phyloP scores from a whole-genome alignment of 2,888 invertebrate genomes.

The Aporophyla nigra region DNA sequence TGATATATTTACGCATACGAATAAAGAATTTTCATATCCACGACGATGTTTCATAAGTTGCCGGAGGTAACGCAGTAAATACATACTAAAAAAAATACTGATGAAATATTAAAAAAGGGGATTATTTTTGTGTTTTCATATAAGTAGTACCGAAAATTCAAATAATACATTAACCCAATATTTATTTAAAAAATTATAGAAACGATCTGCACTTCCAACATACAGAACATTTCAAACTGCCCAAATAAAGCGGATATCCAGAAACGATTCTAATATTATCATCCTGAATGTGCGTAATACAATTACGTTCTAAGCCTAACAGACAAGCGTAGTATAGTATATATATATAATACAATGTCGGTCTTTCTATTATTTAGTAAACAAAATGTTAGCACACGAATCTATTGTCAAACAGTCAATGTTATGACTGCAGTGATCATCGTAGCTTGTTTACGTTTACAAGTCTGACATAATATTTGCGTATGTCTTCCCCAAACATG shows the following conservation, averaged over 20 bases:
- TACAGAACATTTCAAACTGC: background rate
- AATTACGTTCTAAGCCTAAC: background rate
- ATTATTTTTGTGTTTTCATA: too few relatives aligned
- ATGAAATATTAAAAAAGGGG: too few relatives aligned
- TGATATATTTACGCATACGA: too few relatives aligned
- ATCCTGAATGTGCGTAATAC: background rate
- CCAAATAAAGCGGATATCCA: background rate
- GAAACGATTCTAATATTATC: too few relatives aligned
- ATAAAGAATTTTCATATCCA: too few relatives aligned
- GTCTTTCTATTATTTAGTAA: conserved; percentile 25
- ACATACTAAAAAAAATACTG: too few relatives aligned
- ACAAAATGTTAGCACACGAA: background rate
- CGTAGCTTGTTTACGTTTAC: conserved; percentile 10
- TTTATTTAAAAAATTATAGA: too few relatives aligned
- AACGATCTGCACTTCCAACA: too few relatives aligned
- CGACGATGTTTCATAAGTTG: too few relatives aligned
- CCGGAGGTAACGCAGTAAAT: too few relatives aligned
- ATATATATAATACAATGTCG: background rate
- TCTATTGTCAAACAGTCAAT: conserved; percentile 31
- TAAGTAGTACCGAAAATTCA: too few relatives aligned
- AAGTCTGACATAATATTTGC: conserved; percentile 5
- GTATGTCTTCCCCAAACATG: background rate
- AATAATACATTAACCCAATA: too few relatives aligned
- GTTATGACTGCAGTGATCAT: conserved; percentile 15
- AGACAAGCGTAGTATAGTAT: background rate